phyloP scores from a whole-genome alignment of 2,797 vertebrate species.

The Melanotaenia trifasciata region DNA sequence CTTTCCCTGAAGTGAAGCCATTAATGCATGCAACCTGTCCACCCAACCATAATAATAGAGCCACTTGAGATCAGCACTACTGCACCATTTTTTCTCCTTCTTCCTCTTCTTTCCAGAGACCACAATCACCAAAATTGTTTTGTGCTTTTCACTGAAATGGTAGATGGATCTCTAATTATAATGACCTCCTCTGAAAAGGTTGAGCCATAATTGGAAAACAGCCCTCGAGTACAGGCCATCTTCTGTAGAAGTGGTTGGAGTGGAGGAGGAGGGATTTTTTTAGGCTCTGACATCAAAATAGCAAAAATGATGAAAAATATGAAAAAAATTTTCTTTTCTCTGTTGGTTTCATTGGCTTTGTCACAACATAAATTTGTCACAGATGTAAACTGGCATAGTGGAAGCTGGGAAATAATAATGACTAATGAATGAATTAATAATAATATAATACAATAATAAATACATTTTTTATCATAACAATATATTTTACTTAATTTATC shows the following conservation, averaged over 20 bases:
- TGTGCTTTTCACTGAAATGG: constrained; percentile 85
- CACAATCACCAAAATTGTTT: constrained; percentile 87
- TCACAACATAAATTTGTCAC: constrained; percentile 9
- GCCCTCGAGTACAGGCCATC: constrained; percentile 75
- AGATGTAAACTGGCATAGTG: background rate
- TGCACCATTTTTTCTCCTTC: constrained; percentile 26
- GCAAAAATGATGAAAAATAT: constrained; percentile 48
- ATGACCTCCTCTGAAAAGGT: constrained; percentile 83
- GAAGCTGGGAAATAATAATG: background rate
- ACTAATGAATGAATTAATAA: background rate
- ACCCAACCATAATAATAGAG: constrained; percentile 87
- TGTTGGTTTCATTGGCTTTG: constrained; percentile 15
- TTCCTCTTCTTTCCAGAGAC: constrained; percentile 64
- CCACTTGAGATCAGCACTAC: constrained; percentile 86
- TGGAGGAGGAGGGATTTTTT: constrained; percentile 13
- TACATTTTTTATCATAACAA: background rate
- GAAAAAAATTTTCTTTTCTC: constrained; percentile 19
- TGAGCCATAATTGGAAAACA: constrained; percentile 82
- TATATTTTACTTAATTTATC: background rate
- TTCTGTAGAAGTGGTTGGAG: constrained; percentile 69
- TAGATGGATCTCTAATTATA: constrained; percentile 83
- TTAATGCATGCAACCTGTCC: constrained; percentile 84
- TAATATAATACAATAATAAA: background rate
- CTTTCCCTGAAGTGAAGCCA: constrained; percentile 76
- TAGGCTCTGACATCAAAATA: constrained; percentile 46